Conservation (phyloP, 2,797 vertebrate genomes). For the Tokudaia tokunoshimensis region DNA sequence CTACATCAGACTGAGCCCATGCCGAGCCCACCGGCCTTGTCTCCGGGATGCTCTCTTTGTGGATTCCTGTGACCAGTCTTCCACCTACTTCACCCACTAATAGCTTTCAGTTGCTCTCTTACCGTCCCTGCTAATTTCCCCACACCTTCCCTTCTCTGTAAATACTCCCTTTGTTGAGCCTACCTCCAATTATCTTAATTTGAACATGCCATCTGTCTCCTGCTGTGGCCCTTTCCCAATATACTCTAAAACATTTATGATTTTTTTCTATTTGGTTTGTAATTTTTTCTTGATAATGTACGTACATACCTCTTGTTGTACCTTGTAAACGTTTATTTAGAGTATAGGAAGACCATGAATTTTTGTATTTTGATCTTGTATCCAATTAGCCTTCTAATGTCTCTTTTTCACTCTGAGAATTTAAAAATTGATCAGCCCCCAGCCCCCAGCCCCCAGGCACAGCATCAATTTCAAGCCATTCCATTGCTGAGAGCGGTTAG, state of each 20-base stretch:
- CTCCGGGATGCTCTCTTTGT: background rate
- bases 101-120: background rate
- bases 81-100: background rate
- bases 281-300: constrained; percentile 17
- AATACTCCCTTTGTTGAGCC: constrained; percentile 16
- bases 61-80: background rate
- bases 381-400: background rate
- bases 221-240: background rate
- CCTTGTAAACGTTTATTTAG: constrained; percentile 31
- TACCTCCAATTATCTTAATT: background rate
- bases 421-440: background rate
- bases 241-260: constrained; percentile 12
- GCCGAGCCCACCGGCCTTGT: background rate
- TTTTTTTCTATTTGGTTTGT: constrained; percentile 32
- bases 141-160: background rate
- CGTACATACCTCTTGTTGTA: background rate
- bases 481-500: background rate
- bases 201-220: constrained; percentile 49
- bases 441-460: background rate
- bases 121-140: background rate
- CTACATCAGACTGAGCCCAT: background rate
- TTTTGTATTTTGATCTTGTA: constrained; percentile 54
- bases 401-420: background rate
- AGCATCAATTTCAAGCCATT: background rate
- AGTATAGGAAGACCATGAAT: background rate